Percentiles rank a stretch among this genome's conserved stretches.
phyloP scores from a whole-genome alignment of 1,140 invertebrate genomes.

The Bombus waltoni region DNA sequence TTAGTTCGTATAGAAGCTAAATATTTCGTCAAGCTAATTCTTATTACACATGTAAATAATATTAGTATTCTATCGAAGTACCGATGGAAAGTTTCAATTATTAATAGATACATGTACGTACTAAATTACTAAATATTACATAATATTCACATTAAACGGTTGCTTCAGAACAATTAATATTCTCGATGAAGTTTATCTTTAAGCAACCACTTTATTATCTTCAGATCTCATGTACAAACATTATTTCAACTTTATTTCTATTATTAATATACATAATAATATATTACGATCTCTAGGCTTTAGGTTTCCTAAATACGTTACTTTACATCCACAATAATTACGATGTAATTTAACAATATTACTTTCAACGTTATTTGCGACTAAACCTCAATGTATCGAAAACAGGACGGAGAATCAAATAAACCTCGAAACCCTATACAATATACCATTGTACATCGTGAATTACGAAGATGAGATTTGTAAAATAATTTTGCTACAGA shows the following conservation, averaged over 20 bases:
- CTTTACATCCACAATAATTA: too few relatives aligned
- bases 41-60: neutral
- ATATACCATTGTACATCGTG: neutral
- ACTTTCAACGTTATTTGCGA: neutral
- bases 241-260: neutral
- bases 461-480: neutral
- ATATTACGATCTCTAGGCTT: neutral
- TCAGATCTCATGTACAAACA: neutral
- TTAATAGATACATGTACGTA: conserved; percentile 2
- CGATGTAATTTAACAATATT: neutral
- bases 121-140: conserved; percentile 30
- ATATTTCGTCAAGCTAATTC: neutral
- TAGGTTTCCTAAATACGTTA: neutral
- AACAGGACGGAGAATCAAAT: neutral
- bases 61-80: conserved; percentile 36
- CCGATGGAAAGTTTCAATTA: conserved; percentile 38
- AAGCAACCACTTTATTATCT: neutral
- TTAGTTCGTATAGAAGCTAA: neutral
- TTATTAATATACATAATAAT: neutral
- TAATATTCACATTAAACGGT: conserved; percentile 7
- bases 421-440: neutral
- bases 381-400: neutral
- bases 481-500: neutral
- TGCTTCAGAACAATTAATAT: conserved; percentile 13
- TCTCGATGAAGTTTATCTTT: neutral